phyloP scores from a whole-genome alignment of 2,113 vertebrate species.

The Forbesichthys papilliferus region DNA sequence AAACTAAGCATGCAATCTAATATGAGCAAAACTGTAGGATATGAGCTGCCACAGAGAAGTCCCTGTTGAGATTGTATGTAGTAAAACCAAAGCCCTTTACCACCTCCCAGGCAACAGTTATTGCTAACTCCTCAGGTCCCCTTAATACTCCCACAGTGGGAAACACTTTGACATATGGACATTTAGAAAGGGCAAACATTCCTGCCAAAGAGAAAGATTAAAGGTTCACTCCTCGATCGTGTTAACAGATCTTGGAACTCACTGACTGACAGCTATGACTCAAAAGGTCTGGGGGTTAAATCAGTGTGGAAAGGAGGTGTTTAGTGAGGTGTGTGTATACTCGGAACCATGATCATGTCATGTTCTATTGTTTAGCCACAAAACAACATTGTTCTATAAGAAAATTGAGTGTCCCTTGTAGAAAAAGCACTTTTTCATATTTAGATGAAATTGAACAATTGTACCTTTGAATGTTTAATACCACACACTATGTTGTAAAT shows the following conservation, averaged over 20 bases:
- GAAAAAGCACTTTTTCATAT: no score
- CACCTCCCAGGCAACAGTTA: constrained; percentile 58
- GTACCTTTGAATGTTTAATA: constrained; percentile 12
- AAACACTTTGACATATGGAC: constrained; percentile 29
- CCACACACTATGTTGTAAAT: constrained; percentile 11
- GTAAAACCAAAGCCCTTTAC: constrained; percentile 56
- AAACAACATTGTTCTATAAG: no score
- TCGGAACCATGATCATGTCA: no score
- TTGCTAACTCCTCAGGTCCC: constrained; percentile 33
- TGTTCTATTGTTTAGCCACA: no score
- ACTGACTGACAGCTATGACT: background rate
- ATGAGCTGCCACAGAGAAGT: constrained; percentile 54
- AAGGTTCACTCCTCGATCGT: background rate
- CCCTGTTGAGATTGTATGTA: constrained; percentile 49
- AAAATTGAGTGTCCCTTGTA: no score
- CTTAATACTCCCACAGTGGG: constrained; percentile 20
- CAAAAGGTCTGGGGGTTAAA: no score
- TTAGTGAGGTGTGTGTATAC: no score
- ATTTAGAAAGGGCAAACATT: background rate
- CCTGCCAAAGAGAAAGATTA: background rate
- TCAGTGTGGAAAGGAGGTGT: no score
- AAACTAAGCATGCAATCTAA: constrained; percentile 57
- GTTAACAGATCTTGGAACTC: background rate
- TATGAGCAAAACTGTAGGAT: constrained; percentile 62
- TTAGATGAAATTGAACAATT: no score